Evolutionary conservation across 2,797 vertebrate genomes (phyloP).

Genomic region (Eulemur mongoz): DNA sequence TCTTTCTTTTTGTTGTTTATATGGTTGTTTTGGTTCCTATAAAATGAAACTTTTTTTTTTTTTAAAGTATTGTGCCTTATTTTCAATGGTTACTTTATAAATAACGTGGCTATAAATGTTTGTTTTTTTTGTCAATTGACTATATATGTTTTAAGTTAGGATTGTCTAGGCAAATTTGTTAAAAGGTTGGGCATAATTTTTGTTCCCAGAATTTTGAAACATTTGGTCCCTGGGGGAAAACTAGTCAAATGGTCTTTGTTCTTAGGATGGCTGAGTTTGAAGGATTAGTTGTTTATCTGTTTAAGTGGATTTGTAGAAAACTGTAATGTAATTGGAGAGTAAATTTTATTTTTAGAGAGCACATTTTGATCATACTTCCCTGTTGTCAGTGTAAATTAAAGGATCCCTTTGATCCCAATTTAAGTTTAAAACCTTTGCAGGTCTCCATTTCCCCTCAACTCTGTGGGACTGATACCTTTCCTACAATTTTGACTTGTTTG

Average conservation of each 20-base stretch:
- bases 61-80: background rate
- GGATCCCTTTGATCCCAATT: constrained; percentile 31
- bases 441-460: constrained; percentile 15
- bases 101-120: background rate
- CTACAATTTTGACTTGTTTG: constrained; percentile 11
- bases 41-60: constrained; percentile 9
- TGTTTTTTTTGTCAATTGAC: constrained; percentile 3
- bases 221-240: constrained; percentile 45
- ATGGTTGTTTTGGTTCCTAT: constrained; percentile 51
- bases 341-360: constrained; percentile 66
- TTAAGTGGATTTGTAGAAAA: constrained; percentile 71
- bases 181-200: constrained; percentile 58
- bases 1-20: constrained; percentile 4
- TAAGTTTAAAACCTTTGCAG: constrained; percentile 56
- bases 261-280: constrained; percentile 55
- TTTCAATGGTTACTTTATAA: constrained; percentile 56
- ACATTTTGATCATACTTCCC: constrained; percentile 50
- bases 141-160: constrained; percentile 33
- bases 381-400: constrained; percentile 57
- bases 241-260: constrained; percentile 70
- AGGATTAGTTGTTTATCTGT: constrained; percentile 60
- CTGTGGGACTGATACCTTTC: constrained; percentile 20
- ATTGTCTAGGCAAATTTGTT: constrained; percentile 45
- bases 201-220: constrained; percentile 66
- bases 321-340: constrained; percentile 53